phyloP scores from a whole-genome alignment of 2,113 vertebrate genomes.

The Equus przewalskii region DNA sequence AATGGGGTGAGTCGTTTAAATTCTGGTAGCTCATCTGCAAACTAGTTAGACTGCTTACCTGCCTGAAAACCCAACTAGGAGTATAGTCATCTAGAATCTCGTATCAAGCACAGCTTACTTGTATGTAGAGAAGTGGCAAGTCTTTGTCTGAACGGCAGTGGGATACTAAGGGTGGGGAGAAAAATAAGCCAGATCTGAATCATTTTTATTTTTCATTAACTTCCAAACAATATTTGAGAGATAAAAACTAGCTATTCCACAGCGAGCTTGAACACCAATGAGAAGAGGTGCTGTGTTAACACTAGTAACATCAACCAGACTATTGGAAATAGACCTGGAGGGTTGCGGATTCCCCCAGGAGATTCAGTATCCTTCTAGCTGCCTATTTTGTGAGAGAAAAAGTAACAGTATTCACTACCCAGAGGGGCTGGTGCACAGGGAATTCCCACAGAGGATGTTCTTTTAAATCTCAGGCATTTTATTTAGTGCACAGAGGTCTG shows the following conservation, averaged over 20 bases:
- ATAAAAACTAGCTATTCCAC: background rate
- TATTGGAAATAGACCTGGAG: background rate
- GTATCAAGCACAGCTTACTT: background rate
- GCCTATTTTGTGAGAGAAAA: background rate
- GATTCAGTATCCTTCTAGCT: background rate
- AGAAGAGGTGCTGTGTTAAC: background rate
- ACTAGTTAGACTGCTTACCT: background rate
- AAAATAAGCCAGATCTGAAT: background rate
- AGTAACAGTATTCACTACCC: background rate
- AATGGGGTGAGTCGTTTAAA: background rate
- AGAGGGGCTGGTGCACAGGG: background rate
- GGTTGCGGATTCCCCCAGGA: background rate
- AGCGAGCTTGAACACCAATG: background rate
- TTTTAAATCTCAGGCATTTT: conserved; percentile 31
- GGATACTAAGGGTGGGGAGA: background rate
- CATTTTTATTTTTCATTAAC: background rate
- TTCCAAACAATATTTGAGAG: background rate
- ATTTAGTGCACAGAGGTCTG: background rate
- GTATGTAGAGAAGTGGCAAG: background rate
- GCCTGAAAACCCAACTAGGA: background rate
- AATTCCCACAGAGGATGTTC: conserved; percentile 22
- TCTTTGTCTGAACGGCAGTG: background rate
- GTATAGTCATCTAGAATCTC: background rate
- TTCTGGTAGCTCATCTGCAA: background rate
- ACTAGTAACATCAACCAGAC: background rate